Evolutionary conservation across 1,140 invertebrate species (phyloP).

Genomic region (Theocolax elegans): DNA sequence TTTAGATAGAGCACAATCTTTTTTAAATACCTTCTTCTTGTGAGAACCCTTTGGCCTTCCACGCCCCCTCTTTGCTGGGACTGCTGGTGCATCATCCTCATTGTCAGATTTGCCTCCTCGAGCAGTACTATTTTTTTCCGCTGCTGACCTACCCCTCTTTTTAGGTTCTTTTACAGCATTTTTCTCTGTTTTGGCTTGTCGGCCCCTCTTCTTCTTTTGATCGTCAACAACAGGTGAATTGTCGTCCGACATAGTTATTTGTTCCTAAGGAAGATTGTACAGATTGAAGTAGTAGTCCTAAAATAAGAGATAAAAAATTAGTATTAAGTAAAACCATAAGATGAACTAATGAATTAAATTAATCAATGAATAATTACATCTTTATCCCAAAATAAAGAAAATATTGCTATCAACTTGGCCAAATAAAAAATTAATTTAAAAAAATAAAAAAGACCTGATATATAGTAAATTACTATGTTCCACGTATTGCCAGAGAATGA

Average conservation of each 20-base stretch:
- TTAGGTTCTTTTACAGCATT: constrained; percentile 63
- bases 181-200: constrained; percentile 63
- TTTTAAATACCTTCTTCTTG: constrained; percentile 67
- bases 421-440: too few species aligned
- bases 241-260: constrained; percentile 63
- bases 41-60: constrained; percentile 66
- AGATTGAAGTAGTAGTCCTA: background rate
- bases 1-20: too few species aligned
- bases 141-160: constrained; percentile 61
- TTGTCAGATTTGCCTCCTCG: constrained; percentile 61
- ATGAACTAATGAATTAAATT: too few species aligned
- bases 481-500: too few species aligned
- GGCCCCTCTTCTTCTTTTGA: constrained; percentile 65
- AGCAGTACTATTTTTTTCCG: constrained; percentile 61
- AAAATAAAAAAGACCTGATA: too few species aligned
- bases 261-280: background rate
- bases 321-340: too few species aligned
- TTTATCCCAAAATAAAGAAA: too few species aligned
- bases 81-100: constrained; percentile 63
- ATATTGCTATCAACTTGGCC: too few species aligned
- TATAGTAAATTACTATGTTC: too few species aligned
- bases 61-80: constrained; percentile 66
- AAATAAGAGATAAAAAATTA: too few species aligned
- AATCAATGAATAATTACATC: too few species aligned
- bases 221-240: constrained; percentile 65